Base-by-base conservation (phyloP, 1,140 invertebrate genomes). In the Drosophila kanapiae region DNA sequence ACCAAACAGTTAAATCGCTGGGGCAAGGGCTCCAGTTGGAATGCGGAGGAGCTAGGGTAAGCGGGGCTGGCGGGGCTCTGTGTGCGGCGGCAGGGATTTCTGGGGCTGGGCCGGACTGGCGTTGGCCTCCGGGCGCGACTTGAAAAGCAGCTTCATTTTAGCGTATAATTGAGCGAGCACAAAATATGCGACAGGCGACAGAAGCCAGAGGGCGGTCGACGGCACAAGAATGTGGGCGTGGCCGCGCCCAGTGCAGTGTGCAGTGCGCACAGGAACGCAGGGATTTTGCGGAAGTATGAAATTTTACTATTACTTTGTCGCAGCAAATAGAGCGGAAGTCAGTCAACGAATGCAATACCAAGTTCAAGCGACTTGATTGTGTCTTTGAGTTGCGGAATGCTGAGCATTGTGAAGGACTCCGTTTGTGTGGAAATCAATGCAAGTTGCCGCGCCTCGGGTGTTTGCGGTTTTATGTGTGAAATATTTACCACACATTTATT, bases 291-390 rank as follows among this genome's bases (percentile, higher is more conserved):
- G 85, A 88, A 88, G 85, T 90, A 88, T 90, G 67, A 85, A 88
- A 88, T 88, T 82, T 79, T 90, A 83, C 75, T 85, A 90, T 90
- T 88, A 90, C 85, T 88, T 88, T 90, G 85, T 85, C 62, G 70
- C 85, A 71, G 77, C 78, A 88, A 88, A 90, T 90, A 90, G 85
- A 88, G 85, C 85, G 85, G 85, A 88, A 88, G 81, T 81, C 81
- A 85, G 78, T 90, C 85, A 90, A 90, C 78, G 85, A 88, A 75
- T 90, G 74, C 71, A 75, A 75, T 56, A 53, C 68, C 64, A 83
- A 72, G 75, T 65, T 63, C 54, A 51, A 48, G 65, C 81, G 60
- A 85, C 74, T 85, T 88, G 85, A 88, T 88, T 88, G 85, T 75
- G 81, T 49, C 70, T 78, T 71, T 70, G 78, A 70, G 60, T 67